phyloP scores from a whole-genome alignment of 2,113 vertebrate genomes.

The Anhinga anhinga region DNA sequence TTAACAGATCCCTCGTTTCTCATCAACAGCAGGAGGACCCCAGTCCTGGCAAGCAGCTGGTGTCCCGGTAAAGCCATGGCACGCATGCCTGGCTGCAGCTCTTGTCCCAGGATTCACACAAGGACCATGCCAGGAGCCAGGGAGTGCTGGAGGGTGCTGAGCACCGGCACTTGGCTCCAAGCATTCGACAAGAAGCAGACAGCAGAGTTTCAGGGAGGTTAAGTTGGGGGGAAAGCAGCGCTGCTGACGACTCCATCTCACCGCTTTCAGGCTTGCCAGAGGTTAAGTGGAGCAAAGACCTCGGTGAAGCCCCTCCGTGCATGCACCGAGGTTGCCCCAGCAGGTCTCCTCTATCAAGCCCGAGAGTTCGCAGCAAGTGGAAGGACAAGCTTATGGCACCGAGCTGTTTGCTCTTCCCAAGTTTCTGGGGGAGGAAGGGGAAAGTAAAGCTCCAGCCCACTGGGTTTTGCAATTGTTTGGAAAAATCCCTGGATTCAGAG shows the following conservation, averaged over 20 bases:
- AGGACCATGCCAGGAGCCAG: rapidly evolving
- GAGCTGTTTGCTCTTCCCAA: neutral
- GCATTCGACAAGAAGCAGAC: neutral
- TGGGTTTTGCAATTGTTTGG: slow-evolving; percentile 19
- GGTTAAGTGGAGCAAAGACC: neutral
- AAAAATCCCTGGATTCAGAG: slow-evolving; percentile 4
- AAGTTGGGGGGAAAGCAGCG: too few species aligned
- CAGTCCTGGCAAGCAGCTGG: neutral
- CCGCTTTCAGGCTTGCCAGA: neutral
- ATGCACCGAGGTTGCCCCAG: neutral
- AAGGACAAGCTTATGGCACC: neutral
- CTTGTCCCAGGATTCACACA: rapidly evolving
- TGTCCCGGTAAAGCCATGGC: neutral
- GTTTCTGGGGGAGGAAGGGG: neutral
- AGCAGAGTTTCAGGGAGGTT: neutral
- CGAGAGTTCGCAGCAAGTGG: neutral
- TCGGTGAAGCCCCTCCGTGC: neutral
- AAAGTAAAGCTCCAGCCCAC: neutral
- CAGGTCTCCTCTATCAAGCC: neutral
- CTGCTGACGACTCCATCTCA: neutral
- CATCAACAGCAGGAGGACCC: neutral
- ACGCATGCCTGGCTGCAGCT: rapidly evolving
- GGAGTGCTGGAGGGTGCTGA: neutral
- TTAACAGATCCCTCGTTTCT: neutral
- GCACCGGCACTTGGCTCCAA: neutral